phyloP scores from a whole-genome alignment of 2,797 vertebrate genomes.

The Gambelia wislizenii region DNA sequence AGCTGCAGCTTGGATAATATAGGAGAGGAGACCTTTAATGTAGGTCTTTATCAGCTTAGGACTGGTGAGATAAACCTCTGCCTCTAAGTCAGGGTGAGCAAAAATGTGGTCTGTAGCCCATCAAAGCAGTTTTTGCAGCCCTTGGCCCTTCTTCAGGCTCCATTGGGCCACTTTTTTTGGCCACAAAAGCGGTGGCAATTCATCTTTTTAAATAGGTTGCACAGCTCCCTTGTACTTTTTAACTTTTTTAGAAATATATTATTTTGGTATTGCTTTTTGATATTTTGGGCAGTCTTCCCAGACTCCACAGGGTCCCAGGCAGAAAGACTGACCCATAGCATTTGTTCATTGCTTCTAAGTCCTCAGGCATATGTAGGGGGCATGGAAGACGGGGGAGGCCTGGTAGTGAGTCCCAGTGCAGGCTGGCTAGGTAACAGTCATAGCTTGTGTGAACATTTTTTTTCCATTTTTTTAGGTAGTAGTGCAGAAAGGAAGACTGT shows the following conservation, averaged over 20 bases:
- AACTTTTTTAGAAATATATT: no score
- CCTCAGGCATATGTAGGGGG: background rate
- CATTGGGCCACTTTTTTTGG: no score
- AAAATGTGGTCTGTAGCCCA: no score
- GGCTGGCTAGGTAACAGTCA: background rate
- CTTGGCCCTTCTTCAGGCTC: no score
- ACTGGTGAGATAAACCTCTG: background rate
- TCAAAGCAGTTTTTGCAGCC: no score
- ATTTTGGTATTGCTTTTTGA: no score
- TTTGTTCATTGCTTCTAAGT: background rate
- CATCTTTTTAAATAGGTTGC: no score
- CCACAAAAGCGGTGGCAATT: no score
- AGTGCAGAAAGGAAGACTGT: background rate
- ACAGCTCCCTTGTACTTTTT: no score
- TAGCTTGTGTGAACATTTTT: background rate
- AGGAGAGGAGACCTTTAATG: background rate
- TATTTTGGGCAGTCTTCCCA: no score
- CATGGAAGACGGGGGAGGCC: background rate
- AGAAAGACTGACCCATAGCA: no score
- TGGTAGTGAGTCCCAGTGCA: background rate
- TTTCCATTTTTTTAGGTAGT: background rate
- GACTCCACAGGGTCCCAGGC: no score
- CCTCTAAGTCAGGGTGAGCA: background rate
- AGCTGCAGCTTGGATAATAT: background rate
- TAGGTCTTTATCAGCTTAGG: background rate